Base-by-base conservation (phyloP, 2,113 vertebrate species). In the Rafetus swinhoei region DNA sequence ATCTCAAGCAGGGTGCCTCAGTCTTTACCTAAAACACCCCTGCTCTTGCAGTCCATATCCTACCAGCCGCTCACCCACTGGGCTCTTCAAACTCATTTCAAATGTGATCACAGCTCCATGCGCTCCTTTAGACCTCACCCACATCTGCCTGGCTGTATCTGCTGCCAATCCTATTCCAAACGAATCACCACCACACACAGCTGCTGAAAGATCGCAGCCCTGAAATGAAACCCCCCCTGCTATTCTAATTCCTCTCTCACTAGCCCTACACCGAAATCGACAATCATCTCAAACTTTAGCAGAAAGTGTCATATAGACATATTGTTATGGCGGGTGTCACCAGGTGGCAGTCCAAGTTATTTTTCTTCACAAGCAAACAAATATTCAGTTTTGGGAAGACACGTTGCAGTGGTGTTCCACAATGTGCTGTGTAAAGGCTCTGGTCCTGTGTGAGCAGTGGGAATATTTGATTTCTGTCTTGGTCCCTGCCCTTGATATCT, bases 401-500 rank as follows among this genome's bases (percentile, higher is more conserved):
- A 21, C 11, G 18, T 35, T 35, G 60, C 12, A 16, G 65, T 93
- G 90, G 92, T 91, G 72, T 60, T 12, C 92, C 87, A 79, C 88
- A 82, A 59, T 62, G 52, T 4, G 89, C 53, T 57, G 79, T 94
- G 69, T 88, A 84, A 86, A 60, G 89, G 84, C 50, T 22, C 14
- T 72, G 55, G 55, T 95, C 59, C 93, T 84, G 0, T 39, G 74
- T 55, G 9, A 82, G 85, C 90, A 85, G 79, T 62, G 95, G 92
- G 94, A 94, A 97, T 39, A 86, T 86, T 95, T 19, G 2, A 79
- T 87, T 90, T 29, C 81, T 29, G 72, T 90, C 88, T 92, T 45
- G 82, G 90, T 80, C 55, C 87, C 89, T 77, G 65, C 90, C 97
- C 60, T 62, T 5, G 27, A 14, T 62, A 97, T 96, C 95, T 97